Conservation (phyloP, 2,797 vertebrate genomes). For the Cossypha dichroa region DNA sequence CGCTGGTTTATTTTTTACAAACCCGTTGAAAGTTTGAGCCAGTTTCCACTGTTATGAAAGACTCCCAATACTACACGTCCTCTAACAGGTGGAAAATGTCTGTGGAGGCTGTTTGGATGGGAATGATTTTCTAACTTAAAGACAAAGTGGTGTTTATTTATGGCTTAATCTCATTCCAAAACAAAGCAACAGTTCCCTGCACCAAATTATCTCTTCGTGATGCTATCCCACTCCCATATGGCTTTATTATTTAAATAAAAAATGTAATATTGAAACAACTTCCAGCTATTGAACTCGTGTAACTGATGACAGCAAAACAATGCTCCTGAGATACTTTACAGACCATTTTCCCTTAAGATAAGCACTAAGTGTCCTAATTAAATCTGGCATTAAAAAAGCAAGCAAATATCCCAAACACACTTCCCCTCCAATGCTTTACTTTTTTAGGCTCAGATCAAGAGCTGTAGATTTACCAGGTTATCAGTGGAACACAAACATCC, state of each 20-base stretch:
- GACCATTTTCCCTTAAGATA: not conserved
- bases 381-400: slow-evolving; percentile 22
- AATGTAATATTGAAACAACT: slow-evolving; percentile 42
- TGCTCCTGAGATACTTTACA: not conserved
- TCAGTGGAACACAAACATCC: not conserved
- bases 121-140: slow-evolving; percentile 55
- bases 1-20: slow-evolving; percentile 69
- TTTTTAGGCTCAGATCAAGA: not conserved
- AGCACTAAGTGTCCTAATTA: not conserved
- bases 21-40: slow-evolving; percentile 53
- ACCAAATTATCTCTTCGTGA: slow-evolving; percentile 25
- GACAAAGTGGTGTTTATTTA: slow-evolving; percentile 67
- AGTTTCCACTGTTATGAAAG: slow-evolving; percentile 69
- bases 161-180: slow-evolving; percentile 63
- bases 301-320: slow-evolving; percentile 34
- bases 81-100: slow-evolving; percentile 70
- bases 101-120: slow-evolving; percentile 53
- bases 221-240: slow-evolving; percentile 25
- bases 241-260: slow-evolving; percentile 58
- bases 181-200: slow-evolving; percentile 51
- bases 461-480: not conserved
- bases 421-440: not conserved
- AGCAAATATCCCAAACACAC: not conserved
- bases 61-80: slow-evolving; percentile 34
- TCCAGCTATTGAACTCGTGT: slow-evolving; percentile 25